Conservation (phyloP, 92 coral and sea anemone genomes). For the Epizoanthus scotinus region DNA sequence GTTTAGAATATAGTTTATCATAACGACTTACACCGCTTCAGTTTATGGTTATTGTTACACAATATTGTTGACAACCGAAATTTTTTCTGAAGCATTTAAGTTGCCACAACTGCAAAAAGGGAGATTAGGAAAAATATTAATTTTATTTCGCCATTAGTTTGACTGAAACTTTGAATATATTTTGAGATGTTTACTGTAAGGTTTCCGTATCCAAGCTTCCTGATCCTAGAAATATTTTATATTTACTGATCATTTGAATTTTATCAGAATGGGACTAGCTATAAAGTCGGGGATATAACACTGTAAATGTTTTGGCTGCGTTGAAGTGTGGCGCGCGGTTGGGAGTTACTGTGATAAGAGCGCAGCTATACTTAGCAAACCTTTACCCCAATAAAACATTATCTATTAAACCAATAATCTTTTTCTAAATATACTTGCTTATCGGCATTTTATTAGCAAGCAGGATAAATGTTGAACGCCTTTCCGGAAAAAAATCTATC, state of each 20-base stretch:
- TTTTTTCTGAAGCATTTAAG: background rate
- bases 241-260: conserved; percentile 23
- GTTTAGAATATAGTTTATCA: conserved; percentile 5
- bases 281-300: background rate
- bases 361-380: no score
- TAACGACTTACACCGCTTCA: conserved; percentile 21
- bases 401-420: no score
- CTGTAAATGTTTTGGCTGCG: no score
- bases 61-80: conserved; percentile 16
- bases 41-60: conserved; percentile 11
- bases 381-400: no score
- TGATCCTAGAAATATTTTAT: background rate
- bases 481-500: no score
- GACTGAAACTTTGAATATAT: background rate
- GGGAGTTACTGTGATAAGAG: no score
- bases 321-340: no score
- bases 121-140: background rate
- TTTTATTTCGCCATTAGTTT: background rate
- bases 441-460: no score
- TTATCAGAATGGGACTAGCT: background rate
- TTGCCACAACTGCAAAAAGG: conserved; percentile 15
- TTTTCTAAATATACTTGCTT: no score
- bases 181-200: background rate
- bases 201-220: background rate
- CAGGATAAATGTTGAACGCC: no score